Conservation (phyloP, 1,140 invertebrate species). For the Palaemon carinicauda region DNA sequence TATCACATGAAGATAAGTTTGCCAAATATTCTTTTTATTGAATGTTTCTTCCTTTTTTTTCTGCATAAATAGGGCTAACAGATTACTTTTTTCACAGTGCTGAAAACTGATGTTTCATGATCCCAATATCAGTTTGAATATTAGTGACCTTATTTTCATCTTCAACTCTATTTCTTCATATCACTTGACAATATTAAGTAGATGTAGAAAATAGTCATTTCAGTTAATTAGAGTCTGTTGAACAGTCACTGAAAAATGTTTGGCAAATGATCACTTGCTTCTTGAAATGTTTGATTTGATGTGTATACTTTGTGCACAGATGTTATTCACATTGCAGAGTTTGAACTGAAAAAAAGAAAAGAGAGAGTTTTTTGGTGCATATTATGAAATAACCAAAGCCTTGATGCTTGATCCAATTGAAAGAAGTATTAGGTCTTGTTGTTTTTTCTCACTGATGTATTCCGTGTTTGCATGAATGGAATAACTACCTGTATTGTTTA, state of each 20-base stretch:
- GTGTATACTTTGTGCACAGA: neutral
- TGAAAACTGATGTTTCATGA: too few species aligned
- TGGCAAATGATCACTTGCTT: neutral
- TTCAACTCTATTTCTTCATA: neutral
- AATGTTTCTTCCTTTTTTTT: neutral
- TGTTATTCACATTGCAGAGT: neutral
- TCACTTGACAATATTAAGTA: neutral
- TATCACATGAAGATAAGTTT: neutral
- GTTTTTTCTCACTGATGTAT: too few species aligned
- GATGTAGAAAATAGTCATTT: too few species aligned
- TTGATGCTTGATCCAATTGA: too few species aligned
- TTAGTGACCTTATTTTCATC: neutral
- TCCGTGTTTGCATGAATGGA: too few species aligned
- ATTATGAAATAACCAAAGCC: too few species aligned
- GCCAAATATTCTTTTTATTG: neutral
- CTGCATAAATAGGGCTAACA: neutral
- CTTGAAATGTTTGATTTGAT: neutral
- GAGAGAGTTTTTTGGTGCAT: too few species aligned
- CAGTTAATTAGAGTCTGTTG: neutral
- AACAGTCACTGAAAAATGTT: neutral
- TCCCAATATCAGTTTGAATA: neutral
- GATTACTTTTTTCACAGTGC: too few species aligned
- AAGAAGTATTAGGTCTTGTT: too few species aligned
- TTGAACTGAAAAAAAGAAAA: neutral
- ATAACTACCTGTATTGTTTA: too few species aligned